phyloP scores from a whole-genome alignment of 2,113 vertebrate species.

The Theropithecus gelada region DNA sequence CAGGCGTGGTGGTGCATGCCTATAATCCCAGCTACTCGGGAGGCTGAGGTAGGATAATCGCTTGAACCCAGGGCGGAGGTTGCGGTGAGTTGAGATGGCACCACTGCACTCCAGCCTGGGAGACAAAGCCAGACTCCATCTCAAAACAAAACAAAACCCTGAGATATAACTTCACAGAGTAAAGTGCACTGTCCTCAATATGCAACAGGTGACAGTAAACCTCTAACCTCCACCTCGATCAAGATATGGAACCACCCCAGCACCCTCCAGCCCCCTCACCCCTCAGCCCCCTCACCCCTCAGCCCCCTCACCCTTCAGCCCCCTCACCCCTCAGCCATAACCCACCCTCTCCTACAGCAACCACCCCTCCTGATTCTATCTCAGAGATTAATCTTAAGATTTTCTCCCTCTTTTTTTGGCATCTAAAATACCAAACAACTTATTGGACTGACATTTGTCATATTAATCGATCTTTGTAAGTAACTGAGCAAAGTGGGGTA shows the following conservation, averaged over 20 bases:
- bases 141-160: neutral
- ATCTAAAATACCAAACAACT: neutral
- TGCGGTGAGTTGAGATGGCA: neutral
- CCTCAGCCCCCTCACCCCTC: too few relatives aligned
- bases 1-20: too few relatives aligned
- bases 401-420: too few relatives aligned
- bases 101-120: neutral
- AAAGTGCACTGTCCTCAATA: neutral
- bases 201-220: too few relatives aligned
- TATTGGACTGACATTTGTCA: neutral
- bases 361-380: neutral
- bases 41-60: too few relatives aligned
- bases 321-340: too few relatives aligned
- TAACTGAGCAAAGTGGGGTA: neutral
- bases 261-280: too few relatives aligned
- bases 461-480: neutral
- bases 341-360: neutral
- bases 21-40: too few relatives aligned
- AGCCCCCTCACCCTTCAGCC: too few relatives aligned
- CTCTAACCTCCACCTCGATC: neutral
- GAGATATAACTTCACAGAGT: neutral
- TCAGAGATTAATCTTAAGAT: neutral
- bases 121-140: neutral
- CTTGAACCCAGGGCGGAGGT: too few relatives aligned
- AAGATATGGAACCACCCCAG: neutral